phyloP scores from a whole-genome alignment of 2,888 invertebrate species.

The Drosophila mettleri region DNA sequence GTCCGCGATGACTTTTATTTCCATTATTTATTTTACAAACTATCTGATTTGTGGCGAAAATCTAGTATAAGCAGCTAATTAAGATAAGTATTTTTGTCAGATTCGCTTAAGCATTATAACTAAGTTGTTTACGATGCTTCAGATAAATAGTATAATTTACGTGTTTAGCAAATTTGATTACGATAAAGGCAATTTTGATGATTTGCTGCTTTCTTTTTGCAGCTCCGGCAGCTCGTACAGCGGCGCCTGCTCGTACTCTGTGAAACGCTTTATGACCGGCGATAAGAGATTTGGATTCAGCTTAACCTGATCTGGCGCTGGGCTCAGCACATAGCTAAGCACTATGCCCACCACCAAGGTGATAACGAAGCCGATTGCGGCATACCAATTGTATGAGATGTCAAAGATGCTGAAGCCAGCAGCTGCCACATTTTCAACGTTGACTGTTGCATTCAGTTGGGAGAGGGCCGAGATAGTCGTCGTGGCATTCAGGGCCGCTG shows the following conservation, averaged over 20 bases:
- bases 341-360: slow-evolving; percentile 86
- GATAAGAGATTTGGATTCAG: slow-evolving; percentile 67
- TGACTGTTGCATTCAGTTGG: not conserved
- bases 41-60: not conserved
- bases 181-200: slow-evolving; percentile 2
- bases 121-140: slow-evolving; percentile 1
- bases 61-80: not conserved
- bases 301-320: slow-evolving; percentile 54
- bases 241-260: slow-evolving; percentile 33
- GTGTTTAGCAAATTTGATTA: not conserved
- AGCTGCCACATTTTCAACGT: not conserved
- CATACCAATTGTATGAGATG: slow-evolving; percentile 88
- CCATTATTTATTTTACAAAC: not conserved
- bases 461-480: not conserved
- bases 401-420: slow-evolving; percentile 85
- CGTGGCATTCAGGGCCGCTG: slow-evolving; percentile 51
- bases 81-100: slow-evolving; percentile 6
- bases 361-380: slow-evolving; percentile 85
- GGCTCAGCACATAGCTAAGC: slow-evolving; percentile 86
- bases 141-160: slow-evolving; percentile 11
- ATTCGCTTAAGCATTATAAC: not conserved
- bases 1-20: not conserved
- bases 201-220: slow-evolving; percentile 12
- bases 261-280: slow-evolving; percentile 40
- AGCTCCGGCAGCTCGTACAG: slow-evolving; percentile 52